These are phyloP conservation scores for Lucinisca nassula DNA, from an alignment of 2,888 invertebrate genomes.

Conservation along the genomic window DNA sequence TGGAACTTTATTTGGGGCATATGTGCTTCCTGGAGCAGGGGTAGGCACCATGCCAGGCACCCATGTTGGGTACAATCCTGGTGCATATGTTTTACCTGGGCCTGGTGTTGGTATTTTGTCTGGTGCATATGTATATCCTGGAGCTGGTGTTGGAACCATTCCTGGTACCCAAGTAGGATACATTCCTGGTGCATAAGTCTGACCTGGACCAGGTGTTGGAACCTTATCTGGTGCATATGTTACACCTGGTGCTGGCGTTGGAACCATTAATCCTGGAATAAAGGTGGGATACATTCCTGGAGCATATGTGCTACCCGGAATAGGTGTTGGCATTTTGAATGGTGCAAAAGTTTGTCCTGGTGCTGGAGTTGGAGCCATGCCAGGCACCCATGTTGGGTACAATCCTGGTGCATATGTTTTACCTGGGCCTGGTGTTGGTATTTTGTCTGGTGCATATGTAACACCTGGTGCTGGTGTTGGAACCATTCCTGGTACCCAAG, in stretches of 20 bases:
- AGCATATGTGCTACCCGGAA: constrained; percentile 54
- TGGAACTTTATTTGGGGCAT: constrained; percentile 57
- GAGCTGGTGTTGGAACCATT: constrained; percentile 61
- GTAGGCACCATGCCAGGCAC: constrained; percentile 70
- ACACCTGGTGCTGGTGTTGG: constrained; percentile 63
- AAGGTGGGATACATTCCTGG: constrained; percentile 64
- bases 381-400: constrained; percentile 56
- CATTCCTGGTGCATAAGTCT: constrained; percentile 51
- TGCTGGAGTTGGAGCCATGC: constrained; percentile 66
- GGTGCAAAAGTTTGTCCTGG: too few species aligned
- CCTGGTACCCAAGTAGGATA: constrained; percentile 44
- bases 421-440: constrained; percentile 65
- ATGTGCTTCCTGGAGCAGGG: constrained; percentile 63
- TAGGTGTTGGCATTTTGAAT: too few species aligned
- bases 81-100: constrained; percentile 52
- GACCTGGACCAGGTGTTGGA: constrained; percentile 41
- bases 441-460: constrained; percentile 54
- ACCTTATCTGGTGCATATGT: constrained; percentile 17
- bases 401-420: constrained; percentile 49
- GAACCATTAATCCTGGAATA: constrained; percentile 58
- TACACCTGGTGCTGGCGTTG: constrained; percentile 23
- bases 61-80: constrained; percentile 43
- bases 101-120: constrained; percentile 37
- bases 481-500: constrained; percentile 54
- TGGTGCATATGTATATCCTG: constrained; percentile 50